Percentiles rank a stretch among this genome's conserved stretches.
Conservation (phyloP, 2,888 invertebrate genomes). For the Parnassius smintheus region DNA sequence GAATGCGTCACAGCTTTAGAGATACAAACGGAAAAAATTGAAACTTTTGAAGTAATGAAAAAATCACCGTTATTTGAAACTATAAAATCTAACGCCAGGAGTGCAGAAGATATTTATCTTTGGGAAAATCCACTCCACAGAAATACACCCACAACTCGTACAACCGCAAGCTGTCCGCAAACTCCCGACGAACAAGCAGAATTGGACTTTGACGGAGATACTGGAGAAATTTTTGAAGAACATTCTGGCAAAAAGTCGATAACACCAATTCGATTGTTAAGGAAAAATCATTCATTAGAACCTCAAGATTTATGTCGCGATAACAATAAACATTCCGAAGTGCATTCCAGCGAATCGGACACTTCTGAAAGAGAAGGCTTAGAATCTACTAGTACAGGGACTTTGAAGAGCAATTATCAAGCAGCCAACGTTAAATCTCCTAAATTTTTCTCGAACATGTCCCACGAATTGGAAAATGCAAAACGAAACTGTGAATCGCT, state of each 20-base stretch:
- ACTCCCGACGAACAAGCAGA: slow-evolving; percentile 88
- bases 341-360: slow-evolving; percentile 68
- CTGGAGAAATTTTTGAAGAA: slow-evolving; percentile 83
- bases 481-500: slow-evolving; percentile 72
- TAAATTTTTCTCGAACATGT: slow-evolving; percentile 77
- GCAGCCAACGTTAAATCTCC: slow-evolving; percentile 65
- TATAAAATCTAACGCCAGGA: slow-evolving; percentile 67
- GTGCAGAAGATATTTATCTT: slow-evolving; percentile 86
- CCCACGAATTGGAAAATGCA: slow-evolving; percentile 73
- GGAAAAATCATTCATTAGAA: slow-evolving; percentile 66
- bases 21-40: slow-evolving; percentile 44
- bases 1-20: slow-evolving; percentile 44
- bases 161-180: slow-evolving; percentile 74
- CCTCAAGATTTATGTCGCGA: slow-evolving; percentile 51
- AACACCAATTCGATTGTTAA: slow-evolving; percentile 84
- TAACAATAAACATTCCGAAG: slow-evolving; percentile 45
- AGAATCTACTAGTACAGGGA: slow-evolving; percentile 40
- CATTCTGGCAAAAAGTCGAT: slow-evolving; percentile 85
- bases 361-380: slow-evolving; percentile 58
- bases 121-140: slow-evolving; percentile 90
- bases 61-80: slow-evolving; percentile 63
- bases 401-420: slow-evolving; percentile 41
- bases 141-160: slow-evolving; percentile 70
- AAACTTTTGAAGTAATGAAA: slow-evolving; percentile 51
- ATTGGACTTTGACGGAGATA: slow-evolving; percentile 84